Conservation (phyloP, 2,113 vertebrate species). For the Protomyctophum bolini region DNA sequence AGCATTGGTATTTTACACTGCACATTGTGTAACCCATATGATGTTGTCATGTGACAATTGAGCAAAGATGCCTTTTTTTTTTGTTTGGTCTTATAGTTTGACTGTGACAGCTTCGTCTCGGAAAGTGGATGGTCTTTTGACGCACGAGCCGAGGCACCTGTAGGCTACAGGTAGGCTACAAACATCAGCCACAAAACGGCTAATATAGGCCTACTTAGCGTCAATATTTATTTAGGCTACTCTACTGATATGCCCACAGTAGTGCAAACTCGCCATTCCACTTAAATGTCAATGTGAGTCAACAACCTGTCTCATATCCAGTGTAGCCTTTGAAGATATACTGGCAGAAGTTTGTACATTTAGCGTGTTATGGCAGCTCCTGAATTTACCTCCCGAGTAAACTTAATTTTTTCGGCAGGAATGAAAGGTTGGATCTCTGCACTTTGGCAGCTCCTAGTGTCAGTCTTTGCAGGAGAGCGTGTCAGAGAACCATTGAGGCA, state of each 20-base stretch:
- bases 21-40: no score
- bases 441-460: conserved; percentile 70
- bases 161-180: background rate
- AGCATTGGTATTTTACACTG: no score
- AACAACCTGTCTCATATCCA: background rate
- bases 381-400: conserved; percentile 57
- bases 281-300: no score
- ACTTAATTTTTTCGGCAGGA: conserved; percentile 73
- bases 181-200: background rate
- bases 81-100: background rate
- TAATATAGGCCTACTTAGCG: no score
- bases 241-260: no score
- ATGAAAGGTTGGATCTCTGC: conserved; percentile 63
- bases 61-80: conserved; percentile 19
- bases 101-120: conserved; percentile 43
- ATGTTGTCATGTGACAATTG: background rate
- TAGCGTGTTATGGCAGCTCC: conserved; percentile 55
- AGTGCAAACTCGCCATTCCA: no score
- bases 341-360: conserved; percentile 45
- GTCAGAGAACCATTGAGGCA: conserved; percentile 74
- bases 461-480: conserved; percentile 69
- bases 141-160: background rate
- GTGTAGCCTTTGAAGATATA: conserved; percentile 20
- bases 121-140: conserved; percentile 6
- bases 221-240: no score